Percentiles rank a stretch among this genome's conserved stretches.
phyloP scores from a whole-genome alignment of 2,113 vertebrate species.

The Tautogolabrus adspersus region DNA sequence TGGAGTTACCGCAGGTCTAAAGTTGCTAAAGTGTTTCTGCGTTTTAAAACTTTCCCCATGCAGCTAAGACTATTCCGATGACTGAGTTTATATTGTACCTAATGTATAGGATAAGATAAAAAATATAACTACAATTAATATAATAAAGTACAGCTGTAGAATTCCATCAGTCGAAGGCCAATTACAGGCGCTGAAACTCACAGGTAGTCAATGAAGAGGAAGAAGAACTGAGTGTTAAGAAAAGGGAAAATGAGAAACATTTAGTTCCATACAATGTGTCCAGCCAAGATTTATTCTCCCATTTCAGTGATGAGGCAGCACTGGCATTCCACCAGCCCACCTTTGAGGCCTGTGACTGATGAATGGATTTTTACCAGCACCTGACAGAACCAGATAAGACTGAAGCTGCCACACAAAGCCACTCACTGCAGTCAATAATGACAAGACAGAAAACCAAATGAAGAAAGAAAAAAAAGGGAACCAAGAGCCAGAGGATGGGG shows the following conservation, averaged over 20 bases:
- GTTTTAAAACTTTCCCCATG: no score
- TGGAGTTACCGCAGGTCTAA: no score
- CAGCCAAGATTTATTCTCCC: constrained; percentile 42
- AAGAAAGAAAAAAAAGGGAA: constrained; percentile 19
- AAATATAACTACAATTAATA: no score
- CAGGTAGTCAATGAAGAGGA: constrained; percentile 3
- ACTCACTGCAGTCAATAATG: constrained; percentile 58
- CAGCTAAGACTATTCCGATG: no score
- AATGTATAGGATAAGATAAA: no score
- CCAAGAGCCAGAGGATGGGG: constrained; percentile 41
- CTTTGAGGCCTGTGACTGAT: constrained; percentile 54
- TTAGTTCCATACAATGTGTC: constrained; percentile 24
- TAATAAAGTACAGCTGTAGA: no score
- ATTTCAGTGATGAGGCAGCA: constrained; percentile 18
- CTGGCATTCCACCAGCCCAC: constrained; percentile 69
- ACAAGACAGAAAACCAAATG: constrained; percentile 48
- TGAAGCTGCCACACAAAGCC: constrained; percentile 60
- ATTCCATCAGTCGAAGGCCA: no score
- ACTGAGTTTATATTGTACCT: no score
- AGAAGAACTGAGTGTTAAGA: constrained; percentile 7
- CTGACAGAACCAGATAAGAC: constrained; percentile 79
- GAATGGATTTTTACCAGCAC: constrained; percentile 69
- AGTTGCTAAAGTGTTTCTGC: no score
- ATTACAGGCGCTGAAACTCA: background rate
- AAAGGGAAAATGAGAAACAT: constrained; percentile 7